Evolutionary conservation across 2,113 vertebrate genomes (phyloP).

Genomic region (Xiphophorus maculatus): DNA sequence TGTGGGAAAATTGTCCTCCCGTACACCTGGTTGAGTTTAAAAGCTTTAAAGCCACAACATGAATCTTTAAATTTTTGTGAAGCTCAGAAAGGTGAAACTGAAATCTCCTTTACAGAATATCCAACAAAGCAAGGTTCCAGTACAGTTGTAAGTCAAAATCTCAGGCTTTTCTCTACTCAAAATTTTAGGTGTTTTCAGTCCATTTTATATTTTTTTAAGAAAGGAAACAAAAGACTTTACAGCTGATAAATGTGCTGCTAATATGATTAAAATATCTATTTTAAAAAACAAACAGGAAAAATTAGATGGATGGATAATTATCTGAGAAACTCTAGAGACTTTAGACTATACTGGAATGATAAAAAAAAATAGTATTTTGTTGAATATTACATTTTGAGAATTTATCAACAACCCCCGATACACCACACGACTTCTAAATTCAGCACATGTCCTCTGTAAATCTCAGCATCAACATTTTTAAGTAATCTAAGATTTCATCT

Average conservation of each 20-base stretch:
- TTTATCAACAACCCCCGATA: conserved; percentile 9
- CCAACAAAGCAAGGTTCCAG: no score
- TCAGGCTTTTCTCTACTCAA: no score
- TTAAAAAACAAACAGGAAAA: background rate
- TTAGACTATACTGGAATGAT: background rate
- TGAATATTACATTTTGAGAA: conserved; percentile 32
- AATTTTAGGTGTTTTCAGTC: no score
- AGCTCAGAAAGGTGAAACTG: no score
- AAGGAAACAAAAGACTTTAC: background rate
- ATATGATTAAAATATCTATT: background rate
- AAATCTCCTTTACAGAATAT: no score
- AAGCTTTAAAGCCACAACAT: background rate
- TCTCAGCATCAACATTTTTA: conserved; percentile 54
- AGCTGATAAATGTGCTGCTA: background rate
- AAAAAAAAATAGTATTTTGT: background rate
- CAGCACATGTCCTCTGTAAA: conserved; percentile 42
- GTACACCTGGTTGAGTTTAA: background rate
- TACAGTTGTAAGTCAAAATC: no score
- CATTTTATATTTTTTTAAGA: background rate
- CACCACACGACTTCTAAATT: conserved; percentile 33
- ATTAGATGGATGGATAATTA: background rate
- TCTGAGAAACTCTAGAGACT: background rate
- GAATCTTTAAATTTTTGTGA: no score
- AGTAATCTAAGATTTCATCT: conserved; percentile 71
- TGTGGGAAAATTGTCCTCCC: background rate